Base-by-base conservation (phyloP, 2,888 invertebrate species). In the Hydrotaea diabolus region DNA sequence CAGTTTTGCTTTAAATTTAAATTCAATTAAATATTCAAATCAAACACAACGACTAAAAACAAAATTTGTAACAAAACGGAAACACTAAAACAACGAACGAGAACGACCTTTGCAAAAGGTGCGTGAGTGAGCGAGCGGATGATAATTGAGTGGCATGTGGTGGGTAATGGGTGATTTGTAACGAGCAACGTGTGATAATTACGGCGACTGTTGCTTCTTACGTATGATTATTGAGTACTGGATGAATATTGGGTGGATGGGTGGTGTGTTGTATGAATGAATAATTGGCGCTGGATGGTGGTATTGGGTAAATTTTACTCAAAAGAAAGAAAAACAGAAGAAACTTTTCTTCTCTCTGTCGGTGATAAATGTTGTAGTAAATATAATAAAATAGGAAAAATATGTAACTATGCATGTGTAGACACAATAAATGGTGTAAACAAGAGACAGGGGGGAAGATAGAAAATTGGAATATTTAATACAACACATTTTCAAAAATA, bases 401-500 rank as follows among this genome's bases (percentile, higher is more conserved):
- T 9, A n/a, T 62, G 62, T 62, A n/a, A n/a, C n/a, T n/a, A 57
- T 57, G 55, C 26, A 36, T 59, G 59, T 31, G 31, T 31, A 31
- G 7, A 31, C 31, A 31, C 31, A 59, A 7, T 4, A 21, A 59
- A 26, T 13, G 2, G 26, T 13, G 26, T 39, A 39, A 11, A 39
- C 11, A 39, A 39, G 39, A 39, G 7, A 39, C 7, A 46, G 13
- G 36, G 21, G 43, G 59, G 9, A 13, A 43, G 62, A 36, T 31
- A 36, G 9, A 23, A 53, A 59, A 69, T 69, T 3, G 26, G 17
- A 49, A 69, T 5, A 39, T 21, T 39, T 43, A 26, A 74, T 21
- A 21, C 26, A 23, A 64, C 13, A 80, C 46, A 66, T 55, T 55
- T 66, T 66, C 15, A 75, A 77, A 49, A 74, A 79, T 31, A 31